Conservation (phyloP, 2,888 invertebrate species). For the Phania funesta region DNA sequence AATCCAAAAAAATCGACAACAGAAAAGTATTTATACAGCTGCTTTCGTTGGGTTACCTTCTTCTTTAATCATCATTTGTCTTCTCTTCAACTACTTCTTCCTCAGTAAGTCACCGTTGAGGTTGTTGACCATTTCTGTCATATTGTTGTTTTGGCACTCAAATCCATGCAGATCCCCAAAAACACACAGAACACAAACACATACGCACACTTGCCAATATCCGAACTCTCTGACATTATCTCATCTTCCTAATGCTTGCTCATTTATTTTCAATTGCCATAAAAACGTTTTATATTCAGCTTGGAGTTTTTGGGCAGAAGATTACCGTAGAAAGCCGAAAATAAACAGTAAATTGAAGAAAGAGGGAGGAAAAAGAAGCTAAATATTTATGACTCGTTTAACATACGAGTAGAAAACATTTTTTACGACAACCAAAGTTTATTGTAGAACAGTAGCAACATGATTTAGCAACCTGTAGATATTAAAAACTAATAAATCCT, state of each 20-base stretch:
- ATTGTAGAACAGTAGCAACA: constrained; percentile 26
- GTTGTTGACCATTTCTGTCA: constrained; percentile 42
- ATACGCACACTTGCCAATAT: neutral
- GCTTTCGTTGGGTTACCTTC: neutral
- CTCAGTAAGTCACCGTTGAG: constrained; percentile 13
- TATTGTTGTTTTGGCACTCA: constrained; percentile 19
- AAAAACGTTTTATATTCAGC: constrained; percentile 26
- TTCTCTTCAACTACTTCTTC: constrained; percentile 5
- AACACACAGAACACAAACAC: neutral
- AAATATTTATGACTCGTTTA: constrained; percentile 58
- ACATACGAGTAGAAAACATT: constrained; percentile 24
- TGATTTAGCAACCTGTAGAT: constrained; percentile 47
- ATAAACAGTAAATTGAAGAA: neutral
- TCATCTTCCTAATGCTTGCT: constrained; percentile 43
- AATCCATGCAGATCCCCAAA: neutral
- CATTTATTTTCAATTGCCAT: constrained; percentile 42
- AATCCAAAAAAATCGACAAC: too few relatives aligned
- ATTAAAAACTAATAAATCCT: constrained; percentile 50
- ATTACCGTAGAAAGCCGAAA: neutral
- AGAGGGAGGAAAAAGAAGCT: neutral
- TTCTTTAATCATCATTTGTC: neutral
- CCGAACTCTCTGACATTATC: constrained; percentile 15
- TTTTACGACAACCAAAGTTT: constrained; percentile 39
- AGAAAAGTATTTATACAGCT: neutral
- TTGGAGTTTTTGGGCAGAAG: neutral